These are phyloP conservation scores for Drosophila rufa DNA, from an alignment of 1,140 invertebrate genomes.

Conservation along the genomic window DNA sequence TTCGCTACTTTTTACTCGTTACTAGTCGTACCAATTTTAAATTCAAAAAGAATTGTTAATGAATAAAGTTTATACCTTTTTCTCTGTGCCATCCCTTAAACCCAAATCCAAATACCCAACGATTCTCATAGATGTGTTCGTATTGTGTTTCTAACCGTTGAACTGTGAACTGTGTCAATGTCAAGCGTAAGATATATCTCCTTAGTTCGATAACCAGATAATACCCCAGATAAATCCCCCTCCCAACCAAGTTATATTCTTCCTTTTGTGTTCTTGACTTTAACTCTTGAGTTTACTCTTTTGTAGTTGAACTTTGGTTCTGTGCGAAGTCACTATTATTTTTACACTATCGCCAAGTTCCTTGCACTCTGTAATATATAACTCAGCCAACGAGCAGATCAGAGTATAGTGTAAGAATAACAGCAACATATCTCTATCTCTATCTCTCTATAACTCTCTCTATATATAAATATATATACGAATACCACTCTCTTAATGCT, in stretches of 20 bases:
- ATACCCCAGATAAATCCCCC: not conserved
- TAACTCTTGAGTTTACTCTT: constrained; percentile 33
- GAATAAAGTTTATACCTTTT: not conserved
- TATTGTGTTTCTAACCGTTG: constrained; percentile 55
- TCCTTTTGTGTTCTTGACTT: constrained; percentile 24
- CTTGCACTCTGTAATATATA: constrained; percentile 64
- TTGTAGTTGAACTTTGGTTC: constrained; percentile 44
- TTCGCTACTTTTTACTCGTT: too few relatives aligned
- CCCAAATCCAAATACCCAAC: constrained; percentile 20
- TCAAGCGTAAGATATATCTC: constrained; percentile 61
- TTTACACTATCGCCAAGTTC: constrained; percentile 67
- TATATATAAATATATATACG: constrained; percentile 14
- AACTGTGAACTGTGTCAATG: constrained; percentile 69
- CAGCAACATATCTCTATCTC: constrained; percentile 30
- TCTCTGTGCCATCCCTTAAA: constrained; percentile 6
- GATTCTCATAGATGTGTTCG: constrained; percentile 48
- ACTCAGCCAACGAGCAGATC: constrained; percentile 47
- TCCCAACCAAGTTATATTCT: constrained; percentile 22
- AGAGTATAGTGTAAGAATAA: constrained; percentile 74
- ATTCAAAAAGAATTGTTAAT: too few relatives aligned
- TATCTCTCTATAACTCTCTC: constrained; percentile 19
- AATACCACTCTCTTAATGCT: constrained; percentile 44
- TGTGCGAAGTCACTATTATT: constrained; percentile 58
- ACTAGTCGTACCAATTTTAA: too few relatives aligned
- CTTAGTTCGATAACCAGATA: constrained; percentile 37